These are phyloP conservation scores for Diacarnus erythraeanus DNA, from an alignment of 37 sponge, comb jelly and placozoan species.

Conservation along the genomic window DNA sequence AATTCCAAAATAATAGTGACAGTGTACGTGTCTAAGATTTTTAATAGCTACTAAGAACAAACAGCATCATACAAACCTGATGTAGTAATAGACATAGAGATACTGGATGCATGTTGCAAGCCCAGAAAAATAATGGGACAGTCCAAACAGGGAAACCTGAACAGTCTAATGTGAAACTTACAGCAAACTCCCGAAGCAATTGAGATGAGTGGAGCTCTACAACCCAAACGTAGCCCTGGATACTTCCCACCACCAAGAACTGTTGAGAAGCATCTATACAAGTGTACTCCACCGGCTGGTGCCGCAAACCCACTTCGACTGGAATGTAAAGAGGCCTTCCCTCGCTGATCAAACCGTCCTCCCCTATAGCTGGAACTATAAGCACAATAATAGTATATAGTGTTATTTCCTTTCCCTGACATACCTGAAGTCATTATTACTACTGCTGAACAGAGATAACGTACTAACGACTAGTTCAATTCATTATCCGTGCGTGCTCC, in stretches of 20 bases:
- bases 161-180: too few species aligned
- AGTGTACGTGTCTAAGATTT: too few species aligned
- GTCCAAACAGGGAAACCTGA: too few species aligned
- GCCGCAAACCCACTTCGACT: conserved; percentile 21
- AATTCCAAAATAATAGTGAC: too few species aligned
- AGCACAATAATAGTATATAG: background rate
- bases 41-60: too few species aligned
- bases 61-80: too few species aligned
- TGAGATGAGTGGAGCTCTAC: conserved; percentile 34
- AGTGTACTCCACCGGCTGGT: conserved; percentile 54
- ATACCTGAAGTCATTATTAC: background rate
- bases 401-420: background rate
- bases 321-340: conserved; percentile 31
- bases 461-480: too few species aligned
- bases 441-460: too few species aligned
- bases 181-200: conserved; percentile 41
- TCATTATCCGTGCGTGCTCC: too few species aligned
- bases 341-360: conserved; percentile 36
- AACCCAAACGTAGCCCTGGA: conserved; percentile 72
- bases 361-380: conserved; percentile 16
- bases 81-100: too few species aligned
- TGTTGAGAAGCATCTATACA: conserved; percentile 66
- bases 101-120: too few species aligned
- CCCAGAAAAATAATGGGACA: too few species aligned
- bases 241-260: conserved; percentile 69